Evolutionary conservation across 2,888 invertebrate genomes (phyloP).

Genomic region (Schizotus pectinicornis): DNA sequence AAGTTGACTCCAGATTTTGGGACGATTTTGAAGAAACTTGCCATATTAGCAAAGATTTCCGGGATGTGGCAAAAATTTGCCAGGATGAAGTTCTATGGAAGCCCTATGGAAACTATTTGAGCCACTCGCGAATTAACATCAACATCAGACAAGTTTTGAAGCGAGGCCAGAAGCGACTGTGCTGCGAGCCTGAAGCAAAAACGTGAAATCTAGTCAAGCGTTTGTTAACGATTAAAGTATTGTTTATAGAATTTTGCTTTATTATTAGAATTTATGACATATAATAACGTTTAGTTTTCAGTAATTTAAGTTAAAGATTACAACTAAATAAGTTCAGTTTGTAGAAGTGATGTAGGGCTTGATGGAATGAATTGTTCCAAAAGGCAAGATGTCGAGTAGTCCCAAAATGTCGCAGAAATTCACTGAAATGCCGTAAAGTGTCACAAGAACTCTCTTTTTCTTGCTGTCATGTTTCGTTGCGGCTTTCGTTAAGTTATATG

Average conservation of each 20-base stretch:
- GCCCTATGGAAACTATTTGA: constrained; percentile 67
- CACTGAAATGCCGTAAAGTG: constrained; percentile 46
- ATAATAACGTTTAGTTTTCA: too few relatives aligned
- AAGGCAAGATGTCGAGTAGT: constrained; percentile 49
- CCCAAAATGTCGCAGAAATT: constrained; percentile 51
- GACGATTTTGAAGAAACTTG: constrained; percentile 31
- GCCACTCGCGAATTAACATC: constrained; percentile 85
- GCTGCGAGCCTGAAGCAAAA: constrained; percentile 13
- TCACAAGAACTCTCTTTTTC: constrained; percentile 21
- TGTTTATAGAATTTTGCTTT: background rate
- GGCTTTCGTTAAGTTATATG: constrained; percentile 1
- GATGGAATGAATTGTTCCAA: constrained; percentile 49
- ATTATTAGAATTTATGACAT: background rate
- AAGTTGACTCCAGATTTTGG: constrained; percentile 62
- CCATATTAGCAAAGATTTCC: constrained; percentile 26
- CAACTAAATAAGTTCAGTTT: constrained; percentile 31
- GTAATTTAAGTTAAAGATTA: background rate
- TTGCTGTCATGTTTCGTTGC: background rate
- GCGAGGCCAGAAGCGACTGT: constrained; percentile 62
- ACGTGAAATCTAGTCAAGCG: constrained; percentile 1
- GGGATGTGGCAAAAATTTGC: constrained; percentile 45
- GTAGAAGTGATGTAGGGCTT: constrained; percentile 47
- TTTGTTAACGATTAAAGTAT: too few relatives aligned
- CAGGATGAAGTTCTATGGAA: constrained; percentile 60
- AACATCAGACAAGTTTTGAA: constrained; percentile 91